Evolutionary conservation across 2,888 invertebrate genomes (phyloP).

Genomic region (Gryllus longicercus): DNA sequence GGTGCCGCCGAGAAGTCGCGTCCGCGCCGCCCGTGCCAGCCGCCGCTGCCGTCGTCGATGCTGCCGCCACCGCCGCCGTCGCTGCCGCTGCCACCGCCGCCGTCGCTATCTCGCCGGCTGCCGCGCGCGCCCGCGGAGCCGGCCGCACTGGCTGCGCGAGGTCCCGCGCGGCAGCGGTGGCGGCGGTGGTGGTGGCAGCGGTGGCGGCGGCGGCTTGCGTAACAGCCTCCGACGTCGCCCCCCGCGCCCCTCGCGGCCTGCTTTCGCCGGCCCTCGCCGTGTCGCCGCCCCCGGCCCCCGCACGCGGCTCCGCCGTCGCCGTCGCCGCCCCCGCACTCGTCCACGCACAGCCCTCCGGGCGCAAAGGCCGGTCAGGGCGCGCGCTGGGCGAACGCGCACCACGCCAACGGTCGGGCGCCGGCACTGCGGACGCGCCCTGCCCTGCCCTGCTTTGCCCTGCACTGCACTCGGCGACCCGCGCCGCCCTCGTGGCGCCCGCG

Average conservation of each 20-base stretch:
- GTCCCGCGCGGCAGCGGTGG: not conserved
- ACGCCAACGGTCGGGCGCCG: not conserved
- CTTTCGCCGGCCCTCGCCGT: not conserved
- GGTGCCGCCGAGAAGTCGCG: conserved; percentile 33
- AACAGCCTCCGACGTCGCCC: no score
- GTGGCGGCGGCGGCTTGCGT: no score
- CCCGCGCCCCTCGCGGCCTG: no score
- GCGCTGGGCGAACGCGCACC: not conserved
- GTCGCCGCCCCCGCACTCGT: not conserved
- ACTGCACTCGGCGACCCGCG: no score
- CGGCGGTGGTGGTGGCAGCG: no score
- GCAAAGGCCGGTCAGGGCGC: not conserved
- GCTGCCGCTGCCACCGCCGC: conserved; percentile 48
- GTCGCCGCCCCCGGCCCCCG: not conserved
- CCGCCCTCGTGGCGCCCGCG: no score
- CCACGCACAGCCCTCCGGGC: not conserved
- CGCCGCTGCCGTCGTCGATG: not conserved
- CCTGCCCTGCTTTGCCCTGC: no score
- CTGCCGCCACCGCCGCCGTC: conserved; percentile 36
- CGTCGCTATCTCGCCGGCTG: conserved; percentile 4
- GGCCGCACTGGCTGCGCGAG: not conserved
- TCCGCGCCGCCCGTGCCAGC: conserved; percentile 42
- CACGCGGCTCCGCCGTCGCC: not conserved
- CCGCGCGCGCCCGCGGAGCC: conserved; percentile 21
- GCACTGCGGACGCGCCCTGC: not conserved